A percentile compares a stretch with the other conserved stretches of the same genome.
Conservation (phyloP, 2,113 vertebrate genomes). For the Zeus faber region DNA sequence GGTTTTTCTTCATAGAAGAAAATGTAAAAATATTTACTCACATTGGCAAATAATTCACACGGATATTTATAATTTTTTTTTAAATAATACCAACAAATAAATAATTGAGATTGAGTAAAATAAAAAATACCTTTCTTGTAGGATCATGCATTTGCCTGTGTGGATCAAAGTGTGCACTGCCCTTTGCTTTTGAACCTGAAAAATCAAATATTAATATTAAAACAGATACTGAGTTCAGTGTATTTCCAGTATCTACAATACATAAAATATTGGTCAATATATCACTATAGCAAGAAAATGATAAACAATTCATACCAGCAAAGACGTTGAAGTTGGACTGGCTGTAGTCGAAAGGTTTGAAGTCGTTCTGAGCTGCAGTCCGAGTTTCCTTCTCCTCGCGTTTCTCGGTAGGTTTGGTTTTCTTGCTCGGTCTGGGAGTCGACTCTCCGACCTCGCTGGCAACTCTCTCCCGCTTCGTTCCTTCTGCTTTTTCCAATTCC, state of each 20-base stretch:
- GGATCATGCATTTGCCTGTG: constrained; percentile 63
- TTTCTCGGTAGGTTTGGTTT: constrained; percentile 73
- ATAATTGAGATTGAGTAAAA: neutral
- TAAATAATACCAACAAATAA: neutral
- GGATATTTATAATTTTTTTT: neutral
- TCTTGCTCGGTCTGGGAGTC: constrained; percentile 78
- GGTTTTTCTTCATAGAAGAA: constrained; percentile 73
- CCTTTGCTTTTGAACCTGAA: constrained; percentile 72
- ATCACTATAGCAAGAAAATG: too few relatives aligned
- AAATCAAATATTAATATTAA: constrained; percentile 8
- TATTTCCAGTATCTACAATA: neutral
- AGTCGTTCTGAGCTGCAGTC: constrained; percentile 57
- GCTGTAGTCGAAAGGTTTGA: constrained; percentile 92
- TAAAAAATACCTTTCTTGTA: constrained; percentile 67
- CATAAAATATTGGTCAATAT: neutral
- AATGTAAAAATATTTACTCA: neutral
- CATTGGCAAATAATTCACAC: neutral
- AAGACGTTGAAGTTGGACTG: constrained; percentile 88
- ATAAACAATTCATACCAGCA: constrained; percentile 74
- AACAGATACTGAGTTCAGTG: rapidly evolving
- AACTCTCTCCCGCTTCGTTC: constrained; percentile 78
- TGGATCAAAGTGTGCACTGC: constrained; percentile 85
- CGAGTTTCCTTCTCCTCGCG: constrained; percentile 44
- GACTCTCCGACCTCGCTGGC: constrained; percentile 60
- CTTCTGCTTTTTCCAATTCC: constrained; percentile 72